A percentile compares a stretch with the other conserved stretches of the same genome.
Evolutionary conservation across 2,888 invertebrate genomes (phyloP).

Genomic region (Chirona hameri): DNA sequence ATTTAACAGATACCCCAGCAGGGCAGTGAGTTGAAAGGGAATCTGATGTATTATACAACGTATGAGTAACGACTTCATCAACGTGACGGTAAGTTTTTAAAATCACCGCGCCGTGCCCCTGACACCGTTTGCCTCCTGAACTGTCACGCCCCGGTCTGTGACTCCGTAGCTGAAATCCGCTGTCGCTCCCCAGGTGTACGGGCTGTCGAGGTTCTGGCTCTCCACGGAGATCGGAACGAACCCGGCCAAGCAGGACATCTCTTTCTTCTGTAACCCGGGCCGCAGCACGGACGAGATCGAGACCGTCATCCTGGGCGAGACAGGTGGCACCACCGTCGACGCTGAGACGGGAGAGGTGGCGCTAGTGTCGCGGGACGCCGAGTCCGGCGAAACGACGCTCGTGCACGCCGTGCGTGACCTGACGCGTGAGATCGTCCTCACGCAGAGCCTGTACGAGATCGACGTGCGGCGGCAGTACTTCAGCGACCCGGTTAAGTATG

Average conservation of each 20-base stretch:
- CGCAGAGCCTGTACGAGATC: conserved; percentile 41
- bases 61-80: too few species aligned
- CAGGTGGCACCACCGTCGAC: background rate
- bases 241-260: conserved; percentile 4
- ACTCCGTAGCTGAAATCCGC: background rate
- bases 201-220: conserved; percentile 2
- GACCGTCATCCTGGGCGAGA: background rate
- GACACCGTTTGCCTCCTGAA: too few species aligned
- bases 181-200: background rate
- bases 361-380: background rate
- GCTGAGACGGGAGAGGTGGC: conserved; percentile 22
- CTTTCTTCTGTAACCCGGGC: background rate
- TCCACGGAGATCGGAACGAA: background rate
- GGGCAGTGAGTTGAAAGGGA: too few species aligned
- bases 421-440: conserved; percentile 41
- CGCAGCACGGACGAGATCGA: background rate
- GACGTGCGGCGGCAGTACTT: conserved; percentile 12
- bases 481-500: background rate
- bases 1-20: too few species aligned
- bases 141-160: too few species aligned
- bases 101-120: too few species aligned
- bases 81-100: too few species aligned
- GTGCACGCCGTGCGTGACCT: conserved; percentile 10
- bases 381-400: background rate
- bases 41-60: too few species aligned